Conservation (phyloP, 23 tunicate genomes). For the Corella eumyota region DNA sequence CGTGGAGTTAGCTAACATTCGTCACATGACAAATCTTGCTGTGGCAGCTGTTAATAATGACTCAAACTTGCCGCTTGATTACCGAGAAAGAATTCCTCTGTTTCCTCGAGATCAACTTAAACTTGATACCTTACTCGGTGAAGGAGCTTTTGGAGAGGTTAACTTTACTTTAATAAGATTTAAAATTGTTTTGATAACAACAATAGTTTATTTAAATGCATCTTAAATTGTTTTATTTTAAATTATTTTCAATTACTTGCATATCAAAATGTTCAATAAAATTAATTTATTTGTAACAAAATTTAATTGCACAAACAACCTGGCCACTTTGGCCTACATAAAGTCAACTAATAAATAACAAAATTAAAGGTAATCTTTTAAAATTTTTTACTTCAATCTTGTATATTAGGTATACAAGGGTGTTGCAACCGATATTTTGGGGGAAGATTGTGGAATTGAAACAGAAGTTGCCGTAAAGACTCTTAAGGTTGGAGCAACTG, state of each 20-base stretch:
- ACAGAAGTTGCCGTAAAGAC: slow-evolving; percentile 54
- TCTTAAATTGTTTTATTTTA: too few relatives aligned
- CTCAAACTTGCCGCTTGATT: slow-evolving; percentile 34
- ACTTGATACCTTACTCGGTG: slow-evolving; percentile 34
- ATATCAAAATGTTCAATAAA: too few relatives aligned
- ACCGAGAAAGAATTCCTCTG: slow-evolving; percentile 28
- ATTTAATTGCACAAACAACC: too few relatives aligned
- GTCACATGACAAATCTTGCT: slow-evolving; percentile 51
- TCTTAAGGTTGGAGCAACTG: slow-evolving; percentile 45
- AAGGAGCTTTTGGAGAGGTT: slow-evolving; percentile 86
- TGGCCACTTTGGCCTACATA: too few relatives aligned
- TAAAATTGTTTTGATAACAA: too few relatives aligned
- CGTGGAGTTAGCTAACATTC: slow-evolving; percentile 24
- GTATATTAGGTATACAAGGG: slow-evolving; percentile 51
- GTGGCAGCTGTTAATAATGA: slow-evolving; percentile 24
- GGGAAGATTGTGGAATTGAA: slow-evolving; percentile 19
- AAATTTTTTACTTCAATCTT: too few relatives aligned
- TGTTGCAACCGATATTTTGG: slow-evolving; percentile 7
- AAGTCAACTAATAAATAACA: too few relatives aligned
- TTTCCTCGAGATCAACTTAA: slow-evolving; percentile 38
- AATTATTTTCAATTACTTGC: too few relatives aligned
- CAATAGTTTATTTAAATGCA: too few relatives aligned
- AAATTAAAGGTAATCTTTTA: too few relatives aligned
- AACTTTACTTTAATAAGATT: too few relatives aligned
- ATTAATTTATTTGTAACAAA: too few relatives aligned